phyloP scores from a whole-genome alignment of 2,888 invertebrate genomes.

The Ptychoptera contaminata region DNA sequence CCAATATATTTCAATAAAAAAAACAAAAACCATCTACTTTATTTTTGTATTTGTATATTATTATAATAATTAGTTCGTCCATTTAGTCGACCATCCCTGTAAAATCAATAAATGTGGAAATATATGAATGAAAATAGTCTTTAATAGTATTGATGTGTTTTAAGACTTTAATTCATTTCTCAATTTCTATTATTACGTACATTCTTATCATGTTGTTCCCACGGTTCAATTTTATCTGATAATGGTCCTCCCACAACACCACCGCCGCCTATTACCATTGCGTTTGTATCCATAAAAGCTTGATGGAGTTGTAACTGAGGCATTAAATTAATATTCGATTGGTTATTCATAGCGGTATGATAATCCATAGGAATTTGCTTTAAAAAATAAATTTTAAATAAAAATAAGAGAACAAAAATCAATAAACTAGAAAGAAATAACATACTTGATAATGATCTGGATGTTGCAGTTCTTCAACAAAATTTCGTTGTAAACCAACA shows the following conservation, averaged over 20 bases:
- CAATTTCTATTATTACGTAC: slow-evolving; percentile 16
- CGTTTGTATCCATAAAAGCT: slow-evolving; percentile 15
- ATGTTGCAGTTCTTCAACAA: slow-evolving; percentile 17
- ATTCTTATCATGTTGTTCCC: slow-evolving; percentile 30
- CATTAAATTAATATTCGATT: slow-evolving; percentile 25
- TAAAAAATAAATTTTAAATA: background rate
- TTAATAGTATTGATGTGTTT: background rate
- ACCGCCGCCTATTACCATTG: slow-evolving; percentile 13
- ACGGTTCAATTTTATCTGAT: slow-evolving; percentile 27
- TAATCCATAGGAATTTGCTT: slow-evolving; percentile 27
- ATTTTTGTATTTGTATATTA: background rate
- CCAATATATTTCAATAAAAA: no score
- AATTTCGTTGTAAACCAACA: slow-evolving; percentile 10
- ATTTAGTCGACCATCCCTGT: slow-evolving; percentile 25
- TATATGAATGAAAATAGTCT: background rate
- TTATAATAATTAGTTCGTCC: slow-evolving; percentile 11
- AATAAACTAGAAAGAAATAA: slow-evolving; percentile 3
- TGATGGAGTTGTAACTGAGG: slow-evolving; percentile 25
- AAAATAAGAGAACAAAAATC: background rate
- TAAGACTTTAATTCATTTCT: background rate
- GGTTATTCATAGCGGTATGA: slow-evolving; percentile 23
- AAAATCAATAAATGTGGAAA: background rate
- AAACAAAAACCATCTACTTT: background rate
- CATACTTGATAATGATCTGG: slow-evolving; percentile 24
- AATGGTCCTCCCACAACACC: slow-evolving; percentile 19